Conservation (phyloP, 1,140 invertebrate genomes). For the Drosophila pectinifera region DNA sequence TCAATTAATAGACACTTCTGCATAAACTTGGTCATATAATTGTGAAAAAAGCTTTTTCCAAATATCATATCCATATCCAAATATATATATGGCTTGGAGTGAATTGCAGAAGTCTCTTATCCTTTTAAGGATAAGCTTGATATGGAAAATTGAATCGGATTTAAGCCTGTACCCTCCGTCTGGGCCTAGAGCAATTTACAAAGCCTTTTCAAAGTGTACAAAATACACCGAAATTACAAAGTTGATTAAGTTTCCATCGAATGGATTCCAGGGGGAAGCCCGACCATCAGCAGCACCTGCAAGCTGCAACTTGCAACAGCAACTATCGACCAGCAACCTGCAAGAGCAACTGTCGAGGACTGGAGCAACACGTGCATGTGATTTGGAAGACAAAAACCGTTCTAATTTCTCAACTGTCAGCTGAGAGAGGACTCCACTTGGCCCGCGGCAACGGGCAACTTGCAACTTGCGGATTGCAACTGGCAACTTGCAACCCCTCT, state of each 20-base stretch:
- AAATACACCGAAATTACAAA: slow-evolving; percentile 39
- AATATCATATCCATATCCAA: no score
- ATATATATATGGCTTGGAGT: no score
- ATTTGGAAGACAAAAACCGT: slow-evolving; percentile 78
- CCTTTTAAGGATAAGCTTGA: no score
- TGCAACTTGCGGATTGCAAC: slow-evolving; percentile 10
- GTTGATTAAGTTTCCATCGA: slow-evolving; percentile 52
- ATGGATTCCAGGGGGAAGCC: slow-evolving; percentile 13
- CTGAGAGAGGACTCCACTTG: slow-evolving; percentile 55
- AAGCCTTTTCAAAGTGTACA: not conserved
- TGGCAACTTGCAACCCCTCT: slow-evolving; percentile 45
- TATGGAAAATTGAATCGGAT: not conserved
- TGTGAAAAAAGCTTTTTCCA: no score
- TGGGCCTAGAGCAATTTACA: not conserved
- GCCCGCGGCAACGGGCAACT: slow-evolving; percentile 23
- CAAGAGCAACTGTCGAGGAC: slow-evolving; percentile 39
- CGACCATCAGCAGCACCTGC: slow-evolving; percentile 31
- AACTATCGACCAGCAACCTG: slow-evolving; percentile 32
- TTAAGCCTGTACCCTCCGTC: not conserved
- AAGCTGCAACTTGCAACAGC: slow-evolving; percentile 31
- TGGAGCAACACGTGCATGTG: slow-evolving; percentile 76
- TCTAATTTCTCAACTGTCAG: slow-evolving; percentile 83
- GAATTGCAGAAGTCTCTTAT: no score
- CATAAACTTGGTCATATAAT: no score
- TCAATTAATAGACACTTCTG: no score